phyloP scores from a whole-genome alignment of 2,888 invertebrate genomes.

The Chouioia cunea region DNA sequence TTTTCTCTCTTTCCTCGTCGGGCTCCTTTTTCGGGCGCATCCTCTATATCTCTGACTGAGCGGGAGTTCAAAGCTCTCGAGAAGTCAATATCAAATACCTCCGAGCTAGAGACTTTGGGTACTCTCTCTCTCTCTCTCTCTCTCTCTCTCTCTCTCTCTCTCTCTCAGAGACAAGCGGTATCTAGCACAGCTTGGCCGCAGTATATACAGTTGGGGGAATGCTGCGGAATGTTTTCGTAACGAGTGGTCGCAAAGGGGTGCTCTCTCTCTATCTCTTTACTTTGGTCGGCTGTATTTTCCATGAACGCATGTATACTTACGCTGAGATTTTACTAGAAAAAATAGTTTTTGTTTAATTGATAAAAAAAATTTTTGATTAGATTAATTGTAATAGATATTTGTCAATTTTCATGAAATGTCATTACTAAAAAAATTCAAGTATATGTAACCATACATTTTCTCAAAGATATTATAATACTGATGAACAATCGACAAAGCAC shows the following conservation, averaged over 20 bases:
- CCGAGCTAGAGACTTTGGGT: constrained; percentile 62
- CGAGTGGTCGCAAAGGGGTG: constrained; percentile 23
- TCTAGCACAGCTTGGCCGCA: constrained; percentile 14
- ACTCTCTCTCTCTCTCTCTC: constrained; percentile 22
- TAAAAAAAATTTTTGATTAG: too few relatives aligned
- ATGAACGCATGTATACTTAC: neutral
- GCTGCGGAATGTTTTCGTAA: constrained; percentile 43
- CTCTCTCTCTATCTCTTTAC: neutral
- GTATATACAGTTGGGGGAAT: neutral
- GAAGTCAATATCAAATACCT: constrained; percentile 69
- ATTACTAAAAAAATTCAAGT: too few relatives aligned
- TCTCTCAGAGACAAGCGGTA: neutral
- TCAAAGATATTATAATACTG: too few relatives aligned
- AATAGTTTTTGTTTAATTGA: too few relatives aligned
- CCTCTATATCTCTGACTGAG: constrained; percentile 33
- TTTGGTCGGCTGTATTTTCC: constrained; percentile 7
- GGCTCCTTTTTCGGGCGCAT: constrained; percentile 29
- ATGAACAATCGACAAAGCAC: too few relatives aligned
- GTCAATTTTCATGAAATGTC: too few relatives aligned
- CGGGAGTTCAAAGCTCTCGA: constrained; percentile 62
- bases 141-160: constrained; percentile 26
- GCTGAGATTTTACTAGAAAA: too few relatives aligned
- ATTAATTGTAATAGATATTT: too few relatives aligned
- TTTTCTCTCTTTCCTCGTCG: constrained; percentile 29
- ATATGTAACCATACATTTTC: too few relatives aligned